These are phyloP conservation scores for Coptodon rendalli DNA, from an alignment of 2,113 vertebrate species.

Conservation along the genomic window DNA sequence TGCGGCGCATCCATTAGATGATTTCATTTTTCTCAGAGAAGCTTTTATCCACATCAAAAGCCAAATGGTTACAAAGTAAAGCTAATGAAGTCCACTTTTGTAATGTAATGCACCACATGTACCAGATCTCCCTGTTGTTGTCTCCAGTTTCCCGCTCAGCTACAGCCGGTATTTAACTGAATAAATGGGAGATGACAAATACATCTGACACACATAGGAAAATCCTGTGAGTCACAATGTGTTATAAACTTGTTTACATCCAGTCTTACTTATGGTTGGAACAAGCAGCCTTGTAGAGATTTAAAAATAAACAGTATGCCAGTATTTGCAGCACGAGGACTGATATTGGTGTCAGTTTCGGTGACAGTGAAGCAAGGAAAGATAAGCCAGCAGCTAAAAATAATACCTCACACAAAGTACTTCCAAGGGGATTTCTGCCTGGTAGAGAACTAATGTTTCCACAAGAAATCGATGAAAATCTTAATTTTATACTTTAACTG, in stretches of 20 bases:
- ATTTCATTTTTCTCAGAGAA: neutral
- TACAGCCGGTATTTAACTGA: neutral
- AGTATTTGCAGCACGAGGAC: neutral
- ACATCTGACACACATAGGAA: neutral
- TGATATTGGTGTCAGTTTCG: neutral
- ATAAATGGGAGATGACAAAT: neutral
- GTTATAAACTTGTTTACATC: neutral
- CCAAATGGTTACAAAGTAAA: neutral
- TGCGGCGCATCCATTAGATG: neutral
- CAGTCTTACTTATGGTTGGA: neutral
- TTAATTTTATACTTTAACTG: neutral
- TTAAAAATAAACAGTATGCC: neutral
- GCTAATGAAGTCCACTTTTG: neutral
- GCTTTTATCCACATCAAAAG: neutral
- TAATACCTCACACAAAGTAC: neutral
- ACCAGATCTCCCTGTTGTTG: neutral
- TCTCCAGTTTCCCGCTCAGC: neutral
- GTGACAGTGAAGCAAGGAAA: neutral
- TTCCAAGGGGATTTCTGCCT: slow-evolving; percentile 5
- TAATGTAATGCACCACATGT: neutral
- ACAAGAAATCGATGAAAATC: neutral
- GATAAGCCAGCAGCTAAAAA: slow-evolving; percentile 24
- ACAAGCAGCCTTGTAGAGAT: neutral
- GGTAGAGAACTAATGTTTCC: neutral
- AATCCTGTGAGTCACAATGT: neutral